phyloP scores from a whole-genome alignment of 2,888 invertebrate species.

The Eupithecia abbreviata region DNA sequence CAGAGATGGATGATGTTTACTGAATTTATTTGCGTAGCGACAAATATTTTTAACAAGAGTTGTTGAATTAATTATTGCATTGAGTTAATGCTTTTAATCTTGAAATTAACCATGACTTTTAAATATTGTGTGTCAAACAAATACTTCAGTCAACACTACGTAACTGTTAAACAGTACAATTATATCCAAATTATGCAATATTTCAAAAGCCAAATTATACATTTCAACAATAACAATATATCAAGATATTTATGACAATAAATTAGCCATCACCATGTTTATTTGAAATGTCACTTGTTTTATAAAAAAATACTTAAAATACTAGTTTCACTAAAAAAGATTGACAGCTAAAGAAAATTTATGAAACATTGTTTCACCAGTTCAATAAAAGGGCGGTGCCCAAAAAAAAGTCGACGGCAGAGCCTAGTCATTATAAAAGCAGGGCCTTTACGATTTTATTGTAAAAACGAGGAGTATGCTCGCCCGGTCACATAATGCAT shows the following conservation, averaged over 20 bases:
- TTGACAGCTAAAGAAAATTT: neutral
- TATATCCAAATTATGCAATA: neutral
- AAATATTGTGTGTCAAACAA: neutral
- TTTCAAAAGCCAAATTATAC: neutral
- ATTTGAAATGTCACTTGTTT: neutral
- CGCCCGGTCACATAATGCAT: conserved; percentile 77
- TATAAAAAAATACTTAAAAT: neutral
- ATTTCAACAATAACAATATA: neutral
- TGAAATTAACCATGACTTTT: neutral
- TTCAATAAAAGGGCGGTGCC: conserved; percentile 5
- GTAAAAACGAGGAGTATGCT: conserved; percentile 41
- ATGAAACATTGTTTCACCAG: conserved; percentile 13
- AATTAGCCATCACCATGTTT: neutral
- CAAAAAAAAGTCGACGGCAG: conserved; percentile 15
- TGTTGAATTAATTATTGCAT: neutral
- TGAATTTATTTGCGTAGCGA: conserved; percentile 1
- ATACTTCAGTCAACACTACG: too few relatives aligned
- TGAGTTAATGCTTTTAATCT: neutral
- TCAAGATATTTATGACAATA: neutral
- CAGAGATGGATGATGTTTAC: conserved; percentile 31
- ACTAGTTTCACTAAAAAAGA: neutral
- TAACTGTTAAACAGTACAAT: neutral
- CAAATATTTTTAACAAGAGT: neutral
- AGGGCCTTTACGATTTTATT: conserved; percentile 40
- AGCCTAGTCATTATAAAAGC: conserved; percentile 29